Evolutionary conservation across 37 sponge, comb jelly and placozoan species (phyloP), one percentile per base, ranked within the genome.

Genomic region (Beroe ovata): DNA sequence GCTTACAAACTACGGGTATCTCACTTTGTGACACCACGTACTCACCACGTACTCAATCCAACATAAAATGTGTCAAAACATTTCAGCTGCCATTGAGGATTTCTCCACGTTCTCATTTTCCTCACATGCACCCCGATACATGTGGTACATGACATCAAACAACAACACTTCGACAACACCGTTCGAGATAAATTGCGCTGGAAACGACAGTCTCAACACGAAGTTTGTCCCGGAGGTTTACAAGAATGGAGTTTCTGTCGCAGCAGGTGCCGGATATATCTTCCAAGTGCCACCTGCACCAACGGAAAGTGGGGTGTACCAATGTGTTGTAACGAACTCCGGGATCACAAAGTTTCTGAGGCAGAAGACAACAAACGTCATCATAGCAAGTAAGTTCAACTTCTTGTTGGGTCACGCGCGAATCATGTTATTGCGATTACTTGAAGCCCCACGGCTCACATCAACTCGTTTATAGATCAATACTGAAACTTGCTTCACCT

Each of bases 261-360:
- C 69, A 34, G 16, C 16, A 29, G 1, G 36, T 26, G 69, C 18
- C 4, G 69, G 11, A 33, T 66, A 66, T 33, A 32, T 11, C 30
- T 66, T 66, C 36, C 16, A 30, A 25, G 29, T 37, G 8, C 25
- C 32, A 29, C 18, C 30, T 16, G 8, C 35, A 32, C 34, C 69
- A 29, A 30, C 25, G 1, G 30, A 66, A 33, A 66, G 69, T 66
- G 69, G 69, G 36, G 69, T 66, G 35, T 66, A 66, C 36, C 69
- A 66, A 16, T 66, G 69, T 30, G 35, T 26, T 33, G 34, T 66
- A 37, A 29, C 14, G 16, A 66, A 66, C 34, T 34, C 1, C 34
- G 16, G 16, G 30, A 30, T 29, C 35, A 16, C 16, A 32, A 30
- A 29, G 3, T 29, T 66, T 18, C 14, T 26, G 69, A 29, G 34